phyloP scores from a whole-genome alignment of 2,888 invertebrate genomes.

The Agriopis marginaria region DNA sequence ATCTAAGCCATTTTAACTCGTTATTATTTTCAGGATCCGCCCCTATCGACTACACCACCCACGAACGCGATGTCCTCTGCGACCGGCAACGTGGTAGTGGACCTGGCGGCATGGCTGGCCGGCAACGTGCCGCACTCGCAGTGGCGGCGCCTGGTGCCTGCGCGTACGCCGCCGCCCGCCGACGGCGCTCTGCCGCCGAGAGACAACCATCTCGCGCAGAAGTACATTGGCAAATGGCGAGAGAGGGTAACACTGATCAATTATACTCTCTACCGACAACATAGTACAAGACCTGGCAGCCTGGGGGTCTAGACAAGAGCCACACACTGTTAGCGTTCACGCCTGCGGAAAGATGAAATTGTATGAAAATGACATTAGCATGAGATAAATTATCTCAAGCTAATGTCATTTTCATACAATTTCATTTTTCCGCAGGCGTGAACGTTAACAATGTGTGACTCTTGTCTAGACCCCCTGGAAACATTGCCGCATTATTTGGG shows the following conservation, averaged over 20 bases:
- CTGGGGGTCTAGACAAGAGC: no score
- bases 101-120: conserved; percentile 84
- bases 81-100: conserved; percentile 76
- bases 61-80: conserved; percentile 58
- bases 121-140: conserved; percentile 73
- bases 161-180: conserved; percentile 43
- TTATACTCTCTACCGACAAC: neutral
- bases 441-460: no score
- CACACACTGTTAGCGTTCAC: no score
- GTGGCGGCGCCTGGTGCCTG: conserved; percentile 70
- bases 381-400: no score
- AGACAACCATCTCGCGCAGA: conserved; percentile 72
- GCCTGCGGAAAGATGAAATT: no score
- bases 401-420: no score
- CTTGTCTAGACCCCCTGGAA: no score
- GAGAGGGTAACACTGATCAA: conserved; percentile 62
- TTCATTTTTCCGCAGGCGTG: no score
- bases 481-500: no score
- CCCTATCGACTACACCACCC: conserved; percentile 45
- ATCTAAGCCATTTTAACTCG: no score
- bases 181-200: conserved; percentile 53
- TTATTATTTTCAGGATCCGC: conserved; percentile 31
- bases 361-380: no score
- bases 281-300: neutral
- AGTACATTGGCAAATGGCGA: conserved; percentile 77